Base-by-base conservation (phyloP, 1,140 invertebrate species). In the Zaprionus camerounensis region DNA sequence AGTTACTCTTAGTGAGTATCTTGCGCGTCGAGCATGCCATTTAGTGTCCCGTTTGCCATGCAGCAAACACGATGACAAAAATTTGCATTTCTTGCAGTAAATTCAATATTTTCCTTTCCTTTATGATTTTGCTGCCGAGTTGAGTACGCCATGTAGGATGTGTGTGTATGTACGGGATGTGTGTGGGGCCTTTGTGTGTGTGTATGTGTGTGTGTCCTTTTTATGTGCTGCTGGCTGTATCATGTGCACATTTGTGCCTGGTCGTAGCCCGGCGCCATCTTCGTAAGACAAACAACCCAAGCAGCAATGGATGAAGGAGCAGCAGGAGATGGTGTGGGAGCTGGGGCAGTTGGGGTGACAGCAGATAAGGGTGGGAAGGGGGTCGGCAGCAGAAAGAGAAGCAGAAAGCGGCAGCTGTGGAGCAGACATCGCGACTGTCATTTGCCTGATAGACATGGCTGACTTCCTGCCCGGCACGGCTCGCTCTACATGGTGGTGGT, bases 21-120 rank as follows among this genome's bases (percentile, higher is more conserved):
- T 24, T 9, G 20, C 20, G 4, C 9, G 46, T 22, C 11, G 46
- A 13, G 46, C 46, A 51, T 51, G 11, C 46, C 20, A 4, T 5
- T 6, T 24, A 22, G 12, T 12, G 44, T 24, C 11, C 1, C n/a
- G n/a, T 64, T 46, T 53, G 13, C 28, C 34, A 5, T 53, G 41
- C 34, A 46, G 17, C 12, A 53, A 63, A 80, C 69, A 80, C 36
- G 71, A 71, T 51, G 46, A 51, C 59, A 66, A 38, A 75, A 88
- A 88, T 88, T 88, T 84, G 84, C 84, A 88, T 88, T 88, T 84
- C 80, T 79, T 88, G 72, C 81, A 88, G 81, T 78, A 88, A 88
- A 88, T 84, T 88, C 84, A 88, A 88, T 88, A 88, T 88, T 88
- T 82, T 81, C 80, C 85, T 88, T 82, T 81, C 81, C 85, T 87